Evolutionary conservation across 2,888 invertebrate genomes (phyloP).

Genomic region (Drosophila neonasuta): DNA sequence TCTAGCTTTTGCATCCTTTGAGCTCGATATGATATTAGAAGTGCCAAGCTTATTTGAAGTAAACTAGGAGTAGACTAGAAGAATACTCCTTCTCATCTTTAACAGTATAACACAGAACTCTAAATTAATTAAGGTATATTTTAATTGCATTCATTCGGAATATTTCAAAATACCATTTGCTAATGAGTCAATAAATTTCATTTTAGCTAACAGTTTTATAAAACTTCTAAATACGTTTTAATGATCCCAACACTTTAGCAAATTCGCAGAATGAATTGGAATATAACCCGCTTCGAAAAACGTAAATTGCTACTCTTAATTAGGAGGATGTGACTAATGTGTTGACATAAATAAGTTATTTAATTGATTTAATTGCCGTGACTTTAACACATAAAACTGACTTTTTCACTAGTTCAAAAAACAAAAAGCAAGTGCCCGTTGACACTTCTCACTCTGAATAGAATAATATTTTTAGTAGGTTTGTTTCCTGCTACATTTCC

Average conservation of each 20-base stretch:
- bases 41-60: too few species aligned
- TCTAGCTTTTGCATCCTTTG: too few species aligned
- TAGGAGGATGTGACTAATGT: conserved; percentile 1
- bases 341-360: background rate
- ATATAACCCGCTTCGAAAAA: background rate
- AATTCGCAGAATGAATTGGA: background rate
- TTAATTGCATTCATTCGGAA: too few species aligned
- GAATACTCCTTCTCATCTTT: too few species aligned
- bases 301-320: background rate
- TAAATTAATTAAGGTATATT: too few species aligned
- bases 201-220: background rate
- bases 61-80: too few species aligned
- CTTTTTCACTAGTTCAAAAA: background rate
- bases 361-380: background rate
- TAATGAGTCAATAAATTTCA: too few species aligned
- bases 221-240: background rate
- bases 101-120: too few species aligned
- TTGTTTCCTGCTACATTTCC: background rate
- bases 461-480: background rate
- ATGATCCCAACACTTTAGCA: background rate
- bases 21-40: too few species aligned
- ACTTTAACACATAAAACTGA: background rate
- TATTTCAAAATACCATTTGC: too few species aligned
- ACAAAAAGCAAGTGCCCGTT: background rate
- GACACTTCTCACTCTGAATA: too few species aligned